A percentile compares a stretch with the other conserved stretches of the same genome.
Conservation (phyloP, 2,797 vertebrate genomes). For the Lepus townsendii region DNA sequence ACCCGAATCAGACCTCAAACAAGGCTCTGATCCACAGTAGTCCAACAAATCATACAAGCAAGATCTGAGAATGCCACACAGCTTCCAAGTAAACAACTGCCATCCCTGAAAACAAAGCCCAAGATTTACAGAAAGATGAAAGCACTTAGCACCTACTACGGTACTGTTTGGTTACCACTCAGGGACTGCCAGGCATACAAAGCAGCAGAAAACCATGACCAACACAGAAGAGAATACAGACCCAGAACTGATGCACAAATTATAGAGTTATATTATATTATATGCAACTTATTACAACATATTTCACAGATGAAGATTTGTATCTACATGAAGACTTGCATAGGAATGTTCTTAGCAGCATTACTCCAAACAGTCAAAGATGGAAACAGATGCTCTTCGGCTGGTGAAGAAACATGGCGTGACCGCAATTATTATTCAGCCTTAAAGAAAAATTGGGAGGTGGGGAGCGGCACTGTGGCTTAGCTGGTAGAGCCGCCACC, state of each 20-base stretch:
- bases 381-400: no score
- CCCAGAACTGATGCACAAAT: neutral
- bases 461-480: no score
- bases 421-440: neutral
- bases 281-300: no score
- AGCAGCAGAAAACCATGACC: conserved; percentile 2
- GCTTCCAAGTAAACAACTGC: neutral
- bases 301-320: neutral
- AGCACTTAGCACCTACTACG: neutral
- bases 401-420: no score
- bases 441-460: neutral
- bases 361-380: no score
- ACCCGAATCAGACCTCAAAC: neutral
- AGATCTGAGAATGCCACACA: neutral
- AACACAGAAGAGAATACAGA: neutral
- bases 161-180: neutral
- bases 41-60: conserved; percentile 19
- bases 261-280: neutral
- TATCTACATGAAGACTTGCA: neutral
- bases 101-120: neutral
- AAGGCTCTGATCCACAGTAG: neutral
- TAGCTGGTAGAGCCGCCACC: no score
- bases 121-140: neutral
- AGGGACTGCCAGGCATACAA: neutral
- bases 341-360: neutral